A percentile compares a stretch with the other conserved stretches of the same genome.
Evolutionary conservation across 2,113 vertebrate genomes (phyloP).

Genomic region (Abramis brama): DNA sequence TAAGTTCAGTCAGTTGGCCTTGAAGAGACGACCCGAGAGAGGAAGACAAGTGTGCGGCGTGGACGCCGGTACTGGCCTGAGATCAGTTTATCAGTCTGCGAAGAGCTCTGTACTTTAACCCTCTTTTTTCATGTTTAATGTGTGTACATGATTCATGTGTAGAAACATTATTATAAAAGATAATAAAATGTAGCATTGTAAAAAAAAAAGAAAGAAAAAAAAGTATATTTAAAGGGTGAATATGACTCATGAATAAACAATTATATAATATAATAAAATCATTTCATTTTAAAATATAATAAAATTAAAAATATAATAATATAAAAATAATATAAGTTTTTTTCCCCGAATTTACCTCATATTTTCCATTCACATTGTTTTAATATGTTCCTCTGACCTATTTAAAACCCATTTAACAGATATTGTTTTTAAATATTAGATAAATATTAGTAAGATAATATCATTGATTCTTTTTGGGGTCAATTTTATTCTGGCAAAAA

Average conservation of each 20-base stretch:
- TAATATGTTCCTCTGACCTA: not conserved
- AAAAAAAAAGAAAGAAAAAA: not conserved
- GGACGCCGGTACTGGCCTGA: not conserved
- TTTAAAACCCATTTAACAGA: not conserved
- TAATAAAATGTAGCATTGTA: not conserved
- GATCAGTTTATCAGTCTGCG: not conserved
- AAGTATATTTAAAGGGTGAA: not conserved
- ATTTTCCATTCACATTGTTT: not conserved
- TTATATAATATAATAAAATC: not conserved
- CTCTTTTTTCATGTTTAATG: not conserved
- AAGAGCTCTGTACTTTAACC: not conserved
- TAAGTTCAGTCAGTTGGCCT: slow-evolving; percentile 31
- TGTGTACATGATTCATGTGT: not conserved
- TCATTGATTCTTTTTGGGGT: not conserved
- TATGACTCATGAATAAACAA: not conserved
- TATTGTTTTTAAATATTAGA: not conserved
- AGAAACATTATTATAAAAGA: not conserved
- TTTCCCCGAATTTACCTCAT: not conserved
- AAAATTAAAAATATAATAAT: not conserved
- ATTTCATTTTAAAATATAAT: not conserved
- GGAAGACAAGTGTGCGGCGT: not conserved
- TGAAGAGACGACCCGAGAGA: slow-evolving; percentile 28
- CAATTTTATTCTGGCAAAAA: not conserved
- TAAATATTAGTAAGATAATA: not conserved
- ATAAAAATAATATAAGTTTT: too few relatives aligned